Evolutionary conservation across 2,797 vertebrate genomes (phyloP).

Genomic region (Silurus lanzhouensis): DNA sequence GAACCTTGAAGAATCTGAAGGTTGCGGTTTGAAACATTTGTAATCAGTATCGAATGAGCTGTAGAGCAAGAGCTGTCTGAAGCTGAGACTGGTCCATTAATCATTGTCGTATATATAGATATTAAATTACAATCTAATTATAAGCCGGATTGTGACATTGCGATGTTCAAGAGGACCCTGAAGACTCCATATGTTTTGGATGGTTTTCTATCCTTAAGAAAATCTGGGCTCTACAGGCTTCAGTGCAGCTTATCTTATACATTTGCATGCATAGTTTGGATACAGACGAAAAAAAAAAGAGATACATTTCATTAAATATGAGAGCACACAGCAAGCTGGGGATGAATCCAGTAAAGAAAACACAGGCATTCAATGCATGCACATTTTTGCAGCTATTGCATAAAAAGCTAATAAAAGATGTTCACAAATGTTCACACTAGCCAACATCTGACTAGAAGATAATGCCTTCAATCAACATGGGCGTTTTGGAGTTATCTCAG

Average conservation of each 20-base stretch:
- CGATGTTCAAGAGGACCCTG: not conserved
- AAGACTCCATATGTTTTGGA: not conserved
- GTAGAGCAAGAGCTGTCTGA: not conserved
- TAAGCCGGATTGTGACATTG: not conserved
- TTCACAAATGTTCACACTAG: not conserved
- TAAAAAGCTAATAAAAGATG: not conserved
- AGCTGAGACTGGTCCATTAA: not conserved
- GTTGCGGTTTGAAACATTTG: not conserved
- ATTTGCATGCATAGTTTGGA: too few relatives aligned
- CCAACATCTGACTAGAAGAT: not conserved
- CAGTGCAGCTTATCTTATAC: not conserved
- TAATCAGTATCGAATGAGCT: not conserved
- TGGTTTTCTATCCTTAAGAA: not conserved
- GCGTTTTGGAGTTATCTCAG: not conserved
- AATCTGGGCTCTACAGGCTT: too few relatives aligned
- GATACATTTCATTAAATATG: not conserved
- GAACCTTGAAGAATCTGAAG: not conserved
- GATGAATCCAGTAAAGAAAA: not conserved
- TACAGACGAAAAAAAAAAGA: not conserved
- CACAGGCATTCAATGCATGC: not conserved
- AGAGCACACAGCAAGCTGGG: not conserved
- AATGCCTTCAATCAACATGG: not conserved
- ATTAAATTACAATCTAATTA: not conserved
- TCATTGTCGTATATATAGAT: not conserved
- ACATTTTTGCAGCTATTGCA: not conserved